A percentile compares a stretch with the other conserved stretches of the same genome.
Conservation (phyloP, 2,113 vertebrate genomes). For the Salminus brasiliensis region DNA sequence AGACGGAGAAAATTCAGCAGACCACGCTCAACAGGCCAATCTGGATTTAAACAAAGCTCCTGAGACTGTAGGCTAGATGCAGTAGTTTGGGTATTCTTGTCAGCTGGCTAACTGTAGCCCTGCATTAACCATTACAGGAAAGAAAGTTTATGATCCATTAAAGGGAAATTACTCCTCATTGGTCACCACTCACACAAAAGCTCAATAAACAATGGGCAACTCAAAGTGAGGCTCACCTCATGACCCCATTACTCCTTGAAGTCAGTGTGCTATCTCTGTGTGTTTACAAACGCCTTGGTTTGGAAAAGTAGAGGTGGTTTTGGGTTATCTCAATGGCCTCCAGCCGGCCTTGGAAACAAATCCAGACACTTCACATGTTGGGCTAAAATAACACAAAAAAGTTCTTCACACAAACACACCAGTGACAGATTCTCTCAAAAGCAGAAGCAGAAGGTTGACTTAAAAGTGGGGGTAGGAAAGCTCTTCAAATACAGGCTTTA, state of each 20-base stretch:
- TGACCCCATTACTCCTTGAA: slow-evolving; percentile 4
- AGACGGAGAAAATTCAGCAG: slow-evolving; percentile 44
- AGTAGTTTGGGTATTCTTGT: slow-evolving; percentile 19
- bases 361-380: not conserved
- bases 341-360: slow-evolving; percentile 22
- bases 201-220: slow-evolving; percentile 35
- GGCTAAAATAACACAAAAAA: not conserved
- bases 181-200: slow-evolving; percentile 2
- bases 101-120: slow-evolving; percentile 38
- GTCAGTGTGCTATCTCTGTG: slow-evolving; percentile 1
- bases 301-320: slow-evolving; percentile 39
- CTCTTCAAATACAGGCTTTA: not conserved
- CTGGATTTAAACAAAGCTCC: slow-evolving; percentile 43
- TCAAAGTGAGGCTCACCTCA: not conserved
- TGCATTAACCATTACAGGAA: slow-evolving; percentile 25
- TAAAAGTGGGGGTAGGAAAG: not conserved
- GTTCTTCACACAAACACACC: not conserved
- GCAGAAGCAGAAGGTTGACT: not conserved
- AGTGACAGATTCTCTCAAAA: not conserved
- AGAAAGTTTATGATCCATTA: slow-evolving; percentile 42
- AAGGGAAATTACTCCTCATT: slow-evolving; percentile 32
- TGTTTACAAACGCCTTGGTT: slow-evolving; percentile 28
- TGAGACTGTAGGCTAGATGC: slow-evolving; percentile 4
- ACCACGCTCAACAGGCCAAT: slow-evolving; percentile 38
- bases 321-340: slow-evolving; percentile 52